Evolutionary conservation across 2,888 invertebrate genomes (phyloP).

Genomic region (Ctena decussata): DNA sequence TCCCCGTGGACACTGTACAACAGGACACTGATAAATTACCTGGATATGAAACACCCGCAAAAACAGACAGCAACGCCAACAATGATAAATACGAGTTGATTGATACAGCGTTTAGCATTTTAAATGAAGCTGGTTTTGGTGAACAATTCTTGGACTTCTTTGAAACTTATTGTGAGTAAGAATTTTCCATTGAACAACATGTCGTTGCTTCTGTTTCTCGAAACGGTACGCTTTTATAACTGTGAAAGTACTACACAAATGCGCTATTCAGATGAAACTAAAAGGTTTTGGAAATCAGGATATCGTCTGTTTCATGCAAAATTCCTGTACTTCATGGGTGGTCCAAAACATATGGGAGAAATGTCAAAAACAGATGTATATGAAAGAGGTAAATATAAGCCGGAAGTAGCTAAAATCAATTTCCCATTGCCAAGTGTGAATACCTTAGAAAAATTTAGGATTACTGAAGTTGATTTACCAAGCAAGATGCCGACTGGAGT

Average conservation of each 20-base stretch:
- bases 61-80: too few relatives aligned
- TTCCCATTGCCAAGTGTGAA: not conserved
- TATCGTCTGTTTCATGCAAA: not conserved
- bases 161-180: not conserved
- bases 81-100: too few relatives aligned
- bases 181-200: slow-evolving; percentile 10
- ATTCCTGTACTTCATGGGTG: slow-evolving; percentile 23
- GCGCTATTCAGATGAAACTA: too few relatives aligned
- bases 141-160: not conserved
- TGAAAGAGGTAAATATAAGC: not conserved
- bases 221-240: not conserved
- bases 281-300: slow-evolving; percentile 17
- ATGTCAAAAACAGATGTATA: not conserved
- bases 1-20: too few relatives aligned
- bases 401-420: not conserved
- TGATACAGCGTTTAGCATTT: too few relatives aligned
- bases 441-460: not conserved
- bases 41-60: too few relatives aligned
- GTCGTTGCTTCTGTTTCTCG: too few relatives aligned
- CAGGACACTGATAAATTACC: too few relatives aligned
- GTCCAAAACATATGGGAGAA: not conserved
- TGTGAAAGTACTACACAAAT: not conserved
- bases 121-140: not conserved
- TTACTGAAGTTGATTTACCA: slow-evolving; percentile 1
- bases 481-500: slow-evolving; percentile 15